These are phyloP conservation scores for Arctia plantaginis DNA, from an alignment of 2,888 invertebrate species.

Conservation along the genomic window DNA sequence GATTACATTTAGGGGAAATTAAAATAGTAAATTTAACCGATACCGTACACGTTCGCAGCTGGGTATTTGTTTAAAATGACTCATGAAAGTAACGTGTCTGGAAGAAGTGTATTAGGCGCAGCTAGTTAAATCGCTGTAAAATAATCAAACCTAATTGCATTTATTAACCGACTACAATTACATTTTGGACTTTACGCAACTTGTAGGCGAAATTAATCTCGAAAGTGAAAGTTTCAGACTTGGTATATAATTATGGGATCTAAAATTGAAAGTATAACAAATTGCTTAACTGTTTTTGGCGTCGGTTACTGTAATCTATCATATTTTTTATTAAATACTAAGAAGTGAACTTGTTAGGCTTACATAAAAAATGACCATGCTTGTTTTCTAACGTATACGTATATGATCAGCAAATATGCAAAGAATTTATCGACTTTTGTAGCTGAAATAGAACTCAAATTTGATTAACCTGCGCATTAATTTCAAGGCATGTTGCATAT, in stretches of 20 bases:
- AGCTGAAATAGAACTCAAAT: conserved; percentile 19
- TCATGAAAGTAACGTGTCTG: conserved; percentile 30
- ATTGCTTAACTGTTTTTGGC: conserved; percentile 65
- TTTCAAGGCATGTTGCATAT: no score
- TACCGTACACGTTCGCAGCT: conserved; percentile 34
- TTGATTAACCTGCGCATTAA: no score
- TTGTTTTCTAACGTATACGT: conserved; percentile 3
- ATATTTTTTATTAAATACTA: conserved; percentile 40
- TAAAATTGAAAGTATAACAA: conserved; percentile 75
- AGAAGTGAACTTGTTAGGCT: neutral
- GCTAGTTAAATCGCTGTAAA: conserved; percentile 43
- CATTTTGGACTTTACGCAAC: conserved; percentile 56
- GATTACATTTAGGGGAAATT: conserved; percentile 15
- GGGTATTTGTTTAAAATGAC: conserved; percentile 44
- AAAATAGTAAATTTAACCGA: conserved; percentile 25
- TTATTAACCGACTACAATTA: conserved; percentile 42
- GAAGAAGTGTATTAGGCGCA: conserved; percentile 20
- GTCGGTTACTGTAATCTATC: conserved; percentile 66
- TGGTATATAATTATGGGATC: conserved; percentile 69
- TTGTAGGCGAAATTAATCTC: conserved; percentile 55
- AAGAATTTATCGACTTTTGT: conserved; percentile 21
- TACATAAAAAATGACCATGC: neutral
- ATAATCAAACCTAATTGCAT: conserved; percentile 44
- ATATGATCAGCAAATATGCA: neutral
- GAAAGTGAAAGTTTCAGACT: conserved; percentile 72